phyloP scores from a whole-genome alignment of 2,113 vertebrate genomes.

The Leiothrix lutea region DNA sequence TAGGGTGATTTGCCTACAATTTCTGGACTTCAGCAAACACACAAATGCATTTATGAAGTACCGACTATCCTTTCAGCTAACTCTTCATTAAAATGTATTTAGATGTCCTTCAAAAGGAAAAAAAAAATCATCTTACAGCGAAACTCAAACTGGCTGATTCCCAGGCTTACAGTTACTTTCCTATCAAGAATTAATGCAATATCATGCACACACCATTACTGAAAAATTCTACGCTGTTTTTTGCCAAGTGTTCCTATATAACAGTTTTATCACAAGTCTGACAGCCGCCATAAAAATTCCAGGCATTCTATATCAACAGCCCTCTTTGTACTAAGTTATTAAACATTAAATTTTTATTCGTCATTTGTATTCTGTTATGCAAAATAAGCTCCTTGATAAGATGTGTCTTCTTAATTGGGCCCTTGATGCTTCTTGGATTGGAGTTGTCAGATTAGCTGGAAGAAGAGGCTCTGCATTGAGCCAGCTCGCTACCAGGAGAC shows the following conservation, averaged over 20 bases:
- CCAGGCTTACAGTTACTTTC: conserved; percentile 80
- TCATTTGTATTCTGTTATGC: conserved; percentile 95
- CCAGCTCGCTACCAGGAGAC: conserved; percentile 84
- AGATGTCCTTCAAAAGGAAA: conserved; percentile 40
- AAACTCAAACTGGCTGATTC: conserved; percentile 78
- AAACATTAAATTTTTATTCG: conserved; percentile 93
- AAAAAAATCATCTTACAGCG: conserved; percentile 49
- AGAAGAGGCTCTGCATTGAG: conserved; percentile 80
- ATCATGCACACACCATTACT: conserved; percentile 84
- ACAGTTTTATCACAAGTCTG: conserved; percentile 89
- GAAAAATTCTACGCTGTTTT: conserved; percentile 86
- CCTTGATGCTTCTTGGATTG: conserved; percentile 90
- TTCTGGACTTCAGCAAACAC: conserved; percentile 30
- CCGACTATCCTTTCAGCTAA: conserved; percentile 10
- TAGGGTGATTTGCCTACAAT: not conserved
- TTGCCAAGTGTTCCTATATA: conserved; percentile 89
- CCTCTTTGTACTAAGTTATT: conserved; percentile 92
- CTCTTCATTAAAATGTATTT: conserved; percentile 69
- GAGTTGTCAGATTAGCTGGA: conserved; percentile 88
- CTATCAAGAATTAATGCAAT: conserved; percentile 87
- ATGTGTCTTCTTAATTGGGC: conserved; percentile 94
- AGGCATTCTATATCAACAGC: conserved; percentile 88
- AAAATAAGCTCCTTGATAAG: conserved; percentile 94
- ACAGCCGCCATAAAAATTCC: conserved; percentile 89
- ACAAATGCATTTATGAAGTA: conserved; percentile 26